Conservation (phyloP, 2,113 vertebrate species). For the Beaufortia kweichowensis region DNA sequence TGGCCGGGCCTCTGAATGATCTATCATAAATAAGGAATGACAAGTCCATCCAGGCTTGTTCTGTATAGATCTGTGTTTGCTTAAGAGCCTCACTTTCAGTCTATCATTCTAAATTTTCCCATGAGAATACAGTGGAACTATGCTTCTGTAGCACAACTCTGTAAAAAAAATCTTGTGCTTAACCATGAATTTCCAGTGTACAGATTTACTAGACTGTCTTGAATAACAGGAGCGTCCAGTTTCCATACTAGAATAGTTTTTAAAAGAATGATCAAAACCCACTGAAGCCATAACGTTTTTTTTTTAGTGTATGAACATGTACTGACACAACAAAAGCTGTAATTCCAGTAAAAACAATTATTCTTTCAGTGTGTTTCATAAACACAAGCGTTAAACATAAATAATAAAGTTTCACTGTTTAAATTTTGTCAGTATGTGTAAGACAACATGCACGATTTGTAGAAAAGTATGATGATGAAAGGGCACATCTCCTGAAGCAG, state of each 20-base stretch:
- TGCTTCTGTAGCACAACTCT: conserved; percentile 32
- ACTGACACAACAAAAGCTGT: neutral
- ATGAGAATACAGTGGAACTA: conserved; percentile 45
- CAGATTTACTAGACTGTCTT: neutral
- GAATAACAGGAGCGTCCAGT: neutral
- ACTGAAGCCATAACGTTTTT: neutral
- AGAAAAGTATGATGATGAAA: neutral
- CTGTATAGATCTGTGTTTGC: conserved; percentile 60
- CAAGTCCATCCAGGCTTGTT: conserved; percentile 57
- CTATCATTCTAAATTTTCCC: conserved; percentile 55
- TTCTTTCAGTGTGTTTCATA: neutral
- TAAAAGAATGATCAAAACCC: neutral
- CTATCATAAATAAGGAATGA: conserved; percentile 71
- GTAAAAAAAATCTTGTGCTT: conserved; percentile 16
- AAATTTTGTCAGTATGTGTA: neutral
- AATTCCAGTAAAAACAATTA: neutral
- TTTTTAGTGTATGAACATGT: neutral
- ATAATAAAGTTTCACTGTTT: neutral
- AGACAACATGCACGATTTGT: neutral
- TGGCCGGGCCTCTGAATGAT: conserved; percentile 61
- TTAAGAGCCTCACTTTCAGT: conserved; percentile 50
- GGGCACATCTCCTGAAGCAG: neutral
- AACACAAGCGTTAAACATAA: neutral
- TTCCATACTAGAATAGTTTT: neutral
- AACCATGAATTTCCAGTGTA: conserved; percentile 9